Evolutionary conservation across 2,113 vertebrate genomes (phyloP), one percentile per base, ranked within the genome.

Genomic region (Gallinago undulata): DNA sequence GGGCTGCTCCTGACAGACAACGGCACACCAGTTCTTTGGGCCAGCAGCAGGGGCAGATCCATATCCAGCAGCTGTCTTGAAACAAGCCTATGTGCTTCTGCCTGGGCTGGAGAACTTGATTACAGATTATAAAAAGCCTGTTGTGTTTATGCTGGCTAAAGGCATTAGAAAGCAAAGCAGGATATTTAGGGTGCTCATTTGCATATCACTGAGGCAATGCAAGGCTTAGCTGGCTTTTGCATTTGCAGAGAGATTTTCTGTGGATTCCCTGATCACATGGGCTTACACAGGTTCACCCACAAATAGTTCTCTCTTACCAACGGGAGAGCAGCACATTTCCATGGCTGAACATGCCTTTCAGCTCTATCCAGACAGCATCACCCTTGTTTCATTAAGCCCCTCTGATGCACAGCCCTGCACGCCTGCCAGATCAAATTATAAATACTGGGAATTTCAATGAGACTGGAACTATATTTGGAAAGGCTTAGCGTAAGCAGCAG

Each of bases 391-490:
- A 89, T 92, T 97, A 97, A 97, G 93, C 93, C 94, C 94, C 79
- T 96, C 96, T 78, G 90, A 96, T 96, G 92, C 86, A 96, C 76
- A 84, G 94, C 92, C 76, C 87, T 95, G 92, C 93, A 90, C 19
- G 97, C 94, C 96, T 95, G 96, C 95, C 97, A 97, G 94, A 96
- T 96, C 92, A 30, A 95, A 97, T 96, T 97, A 96, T 96, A 96
- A 96, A 96, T 94, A 78, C 95, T 74, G 85, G 95, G 95, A 94
- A 97, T 96, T 96, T 97, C 96, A 94, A 94, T 94, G 92, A 95
- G 93, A 86, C 96, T 88, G 94, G 91, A 91, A 96, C 96, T 97
- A 97, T 96, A 97, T 97, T 97, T 97, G 96, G 96, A 95, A 95
- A 78, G 92, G 97, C 95, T 97, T 93, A 97, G 90, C 39, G 90